Base-by-base conservation (phyloP, 2,888 invertebrate genomes). In the Acronicta psi region DNA sequence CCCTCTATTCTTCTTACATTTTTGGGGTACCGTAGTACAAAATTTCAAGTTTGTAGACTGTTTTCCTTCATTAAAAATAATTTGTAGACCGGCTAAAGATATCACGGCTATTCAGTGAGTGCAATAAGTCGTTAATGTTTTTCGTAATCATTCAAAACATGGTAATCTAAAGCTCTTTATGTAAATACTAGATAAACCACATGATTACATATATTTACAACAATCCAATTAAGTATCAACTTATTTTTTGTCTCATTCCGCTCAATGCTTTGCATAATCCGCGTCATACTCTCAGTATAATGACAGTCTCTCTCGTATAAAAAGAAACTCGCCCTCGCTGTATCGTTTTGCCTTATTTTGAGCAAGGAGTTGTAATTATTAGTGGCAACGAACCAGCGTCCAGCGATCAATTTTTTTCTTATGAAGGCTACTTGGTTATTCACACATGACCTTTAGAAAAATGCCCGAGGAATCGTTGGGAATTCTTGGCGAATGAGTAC, bases 401-500 rank as follows among this genome's bases (percentile, higher is more conserved):
- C 53, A 58, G 56, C 67, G 77, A 79, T 79, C 74, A 74, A 73
- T 70, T 76, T 71, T n/a, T 54, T 69, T 85, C 79, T 72, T 79
- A 76, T 74, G 80, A 83, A 85, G 83, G 84, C 82, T 84, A 72
- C 72, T 77, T 87, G 92, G 91, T 89, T 92, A 79, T 92, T 92
- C 88, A 91, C 93, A 78, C 73, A 73, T 92, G 91, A 91, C 93
- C 93, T 93, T 93, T 93, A 89, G 77, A 82, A 82, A 87, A 86
- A 85, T 80, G 80, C 84, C 76, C 70, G 69, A 76, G 82, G 83
- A 82, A 80, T 82, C 74, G 79, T 73, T 72, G 76, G 80, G 84
- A 81, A 77, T 80, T 75, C 78, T 72, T 73, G 57, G 59, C 54
- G 65, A 59, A 73, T 71, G 73, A 69, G 67, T 60, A 62, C 60